Evolutionary conservation across 2,888 invertebrate genomes (phyloP), one percentile per base, ranked within the genome.

Genomic region (Ypsolopha scabrella): DNA sequence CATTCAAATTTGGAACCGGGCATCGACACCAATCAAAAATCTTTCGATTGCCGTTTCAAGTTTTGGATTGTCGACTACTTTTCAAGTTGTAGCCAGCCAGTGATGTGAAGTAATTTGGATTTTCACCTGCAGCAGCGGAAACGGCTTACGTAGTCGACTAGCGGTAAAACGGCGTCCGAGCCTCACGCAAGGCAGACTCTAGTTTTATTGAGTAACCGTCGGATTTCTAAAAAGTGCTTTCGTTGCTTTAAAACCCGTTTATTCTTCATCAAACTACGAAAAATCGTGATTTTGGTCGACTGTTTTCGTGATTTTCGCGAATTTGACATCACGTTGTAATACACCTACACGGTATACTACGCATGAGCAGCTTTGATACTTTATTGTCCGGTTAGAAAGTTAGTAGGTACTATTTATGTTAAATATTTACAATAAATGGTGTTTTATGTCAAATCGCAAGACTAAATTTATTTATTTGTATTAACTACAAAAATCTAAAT

Each of bases 41-140:
- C 39, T 36, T 41, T 33, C 49, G 49, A 41, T 39, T 34, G 46
- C 41, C n/a, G 37, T 38, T 36, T 35, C n/a, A n/a, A n/a, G 33
- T 13, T 36, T 37, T 37, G 13, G 11, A 36, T 11, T 10, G 47
- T 24, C 24, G 36, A 37, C 37, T 37, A 13, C 43, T 47, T 24
- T 24, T 24, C 36, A 37, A 47, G 11, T 49, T 41, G 49, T 41
- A 41, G 24, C 33, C 10, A 33, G 41, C 34, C 34, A 71, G 80
- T 79, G 75, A 70, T 79, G 71, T 73, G 72, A 75, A 73, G 75
- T 75, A 77, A 80, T 76, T 80, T 79, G 78, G 79, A 80, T 80
- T 85, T 83, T 81, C 80, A 80, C 81, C 77, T 70, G 72, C 70
- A 75, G 67, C 82, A 75, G 67, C 81, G 83, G 81, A 82, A 82